A percentile compares a stretch with the other conserved stretches of the same genome.
Conservation (phyloP, 2,113 vertebrate genomes). For the Cinclus mexicanus region DNA sequence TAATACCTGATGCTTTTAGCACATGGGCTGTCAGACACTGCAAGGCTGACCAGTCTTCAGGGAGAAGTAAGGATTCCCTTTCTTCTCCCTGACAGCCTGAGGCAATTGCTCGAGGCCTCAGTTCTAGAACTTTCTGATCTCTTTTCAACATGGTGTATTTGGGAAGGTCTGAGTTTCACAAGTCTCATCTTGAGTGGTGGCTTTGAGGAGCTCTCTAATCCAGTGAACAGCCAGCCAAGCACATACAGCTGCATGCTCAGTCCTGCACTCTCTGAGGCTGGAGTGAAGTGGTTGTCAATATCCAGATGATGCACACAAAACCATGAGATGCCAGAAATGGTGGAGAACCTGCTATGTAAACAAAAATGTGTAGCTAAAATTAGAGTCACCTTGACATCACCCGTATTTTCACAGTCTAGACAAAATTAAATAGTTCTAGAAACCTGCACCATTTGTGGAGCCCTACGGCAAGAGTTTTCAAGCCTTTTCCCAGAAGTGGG, state of each 20-base stretch:
- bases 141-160: not conserved
- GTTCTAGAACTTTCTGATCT: not conserved
- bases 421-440: not conserved
- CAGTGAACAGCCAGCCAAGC: not conserved
- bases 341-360: not conserved
- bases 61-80: not conserved
- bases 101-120: not conserved
- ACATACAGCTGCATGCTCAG: not conserved
- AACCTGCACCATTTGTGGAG: not conserved
- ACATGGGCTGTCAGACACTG: rapidly evolving
- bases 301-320: not conserved
- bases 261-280: not conserved
- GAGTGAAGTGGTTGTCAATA: not conserved
- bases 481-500: not conserved
- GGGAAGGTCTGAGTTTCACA: not conserved
- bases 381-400: not conserved
- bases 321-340: not conserved
- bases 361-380: not conserved
- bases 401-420: not conserved
- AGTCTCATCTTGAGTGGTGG: not conserved
- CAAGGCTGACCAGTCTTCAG: not conserved
- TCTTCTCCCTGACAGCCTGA: not conserved
- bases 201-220: not conserved
- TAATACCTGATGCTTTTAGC: not conserved
- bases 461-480: not conserved